Conservation (phyloP, 2,113 vertebrate species). For the Nymphicus hollandicus region DNA sequence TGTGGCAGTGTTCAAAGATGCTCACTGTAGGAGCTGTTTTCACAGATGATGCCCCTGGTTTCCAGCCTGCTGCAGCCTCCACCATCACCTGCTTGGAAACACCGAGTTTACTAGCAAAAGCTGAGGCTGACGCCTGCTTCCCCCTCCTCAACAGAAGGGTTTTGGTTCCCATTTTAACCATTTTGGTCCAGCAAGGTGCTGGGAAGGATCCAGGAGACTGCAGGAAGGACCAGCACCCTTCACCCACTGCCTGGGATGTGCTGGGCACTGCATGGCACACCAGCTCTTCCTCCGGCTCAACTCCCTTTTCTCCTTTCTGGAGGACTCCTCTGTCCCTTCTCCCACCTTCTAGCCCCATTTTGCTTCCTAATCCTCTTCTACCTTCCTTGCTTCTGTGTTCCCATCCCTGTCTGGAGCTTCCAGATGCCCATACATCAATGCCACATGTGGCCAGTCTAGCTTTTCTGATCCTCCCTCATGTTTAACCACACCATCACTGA, state of each 20-base stretch:
- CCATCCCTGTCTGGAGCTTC: neutral
- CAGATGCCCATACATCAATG: neutral
- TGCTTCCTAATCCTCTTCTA: neutral
- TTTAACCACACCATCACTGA: neutral
- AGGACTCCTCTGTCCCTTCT: neutral
- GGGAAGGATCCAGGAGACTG: neutral
- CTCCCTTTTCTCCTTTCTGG: neutral
- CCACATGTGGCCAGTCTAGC: neutral
- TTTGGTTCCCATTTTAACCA: neutral
- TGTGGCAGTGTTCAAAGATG: neutral
- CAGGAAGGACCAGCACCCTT: neutral
- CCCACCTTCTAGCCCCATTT: neutral
- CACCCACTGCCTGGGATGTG: neutral
- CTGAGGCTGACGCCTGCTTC: neutral
- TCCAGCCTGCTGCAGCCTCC: neutral
- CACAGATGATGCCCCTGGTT: neutral
- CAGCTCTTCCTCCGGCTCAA: neutral
- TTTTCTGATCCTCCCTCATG: neutral
- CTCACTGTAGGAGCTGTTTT: neutral
- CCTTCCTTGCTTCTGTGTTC: neutral
- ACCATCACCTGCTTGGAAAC: neutral
- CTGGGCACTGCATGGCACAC: neutral
- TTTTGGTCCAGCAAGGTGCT: neutral
- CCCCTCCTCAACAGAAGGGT: neutral
- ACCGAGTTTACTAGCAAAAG: neutral